phyloP scores from a whole-genome alignment of 2,888 invertebrate species.

The Nymphalis polychloros region DNA sequence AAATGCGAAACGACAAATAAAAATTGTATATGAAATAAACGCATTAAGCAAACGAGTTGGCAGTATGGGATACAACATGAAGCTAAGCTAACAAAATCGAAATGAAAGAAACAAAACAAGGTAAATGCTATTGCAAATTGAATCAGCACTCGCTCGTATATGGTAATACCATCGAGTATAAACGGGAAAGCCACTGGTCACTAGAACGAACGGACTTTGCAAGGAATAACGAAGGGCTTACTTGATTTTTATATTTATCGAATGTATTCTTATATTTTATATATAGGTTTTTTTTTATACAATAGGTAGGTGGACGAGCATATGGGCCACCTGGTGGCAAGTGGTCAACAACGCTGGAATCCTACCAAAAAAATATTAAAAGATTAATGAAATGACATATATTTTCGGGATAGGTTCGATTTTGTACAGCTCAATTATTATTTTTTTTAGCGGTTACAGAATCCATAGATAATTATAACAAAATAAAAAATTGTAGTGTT shows the following conservation, averaged over 20 bases:
- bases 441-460: too few relatives aligned
- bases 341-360: too few relatives aligned
- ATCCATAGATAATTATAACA: too few relatives aligned
- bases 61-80: slow-evolving; percentile 6
- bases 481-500: too few relatives aligned
- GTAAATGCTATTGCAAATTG: slow-evolving; percentile 52
- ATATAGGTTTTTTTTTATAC: too few relatives aligned
- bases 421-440: too few relatives aligned
- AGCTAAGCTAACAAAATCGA: slow-evolving; percentile 34
- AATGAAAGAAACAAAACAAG: slow-evolving; percentile 41
- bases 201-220: slow-evolving; percentile 20
- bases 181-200: slow-evolving; percentile 43
- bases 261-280: not conserved
- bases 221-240: slow-evolving; percentile 28
- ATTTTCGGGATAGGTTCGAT: too few relatives aligned
- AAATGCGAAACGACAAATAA: slow-evolving; percentile 1
- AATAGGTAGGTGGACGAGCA: too few relatives aligned
- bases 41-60: slow-evolving; percentile 4
- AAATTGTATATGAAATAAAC: slow-evolving; percentile 5
- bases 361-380: too few relatives aligned
- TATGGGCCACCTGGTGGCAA: too few relatives aligned
- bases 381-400: too few relatives aligned
- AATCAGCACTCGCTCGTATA: slow-evolving; percentile 53
- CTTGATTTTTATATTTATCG: not conserved
- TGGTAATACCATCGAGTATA: slow-evolving; percentile 49